These are phyloP conservation scores for Selenia dentaria DNA, from an alignment of 2,888 invertebrate species.

Conservation along the genomic window DNA sequence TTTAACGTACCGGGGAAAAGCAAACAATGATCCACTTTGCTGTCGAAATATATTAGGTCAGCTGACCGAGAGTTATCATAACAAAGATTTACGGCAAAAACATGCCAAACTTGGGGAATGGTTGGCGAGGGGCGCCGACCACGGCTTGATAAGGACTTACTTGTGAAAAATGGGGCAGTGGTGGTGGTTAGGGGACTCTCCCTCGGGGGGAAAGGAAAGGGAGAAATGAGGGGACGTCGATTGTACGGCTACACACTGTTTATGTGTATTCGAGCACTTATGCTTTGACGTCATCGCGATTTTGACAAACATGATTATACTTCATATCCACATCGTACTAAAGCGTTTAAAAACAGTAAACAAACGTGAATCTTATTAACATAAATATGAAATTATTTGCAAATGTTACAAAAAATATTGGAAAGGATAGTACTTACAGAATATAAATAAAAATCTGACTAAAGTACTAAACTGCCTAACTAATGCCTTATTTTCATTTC, in stretches of 20 bases:
- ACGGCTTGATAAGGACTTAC: constrained; percentile 59
- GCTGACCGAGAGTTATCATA: constrained; percentile 67
- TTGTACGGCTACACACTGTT: constrained; percentile 56
- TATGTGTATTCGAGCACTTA: constrained; percentile 67
- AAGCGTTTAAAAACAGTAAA: too few species aligned
- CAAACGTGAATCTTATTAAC: too few species aligned
- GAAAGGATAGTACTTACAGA: too few species aligned
- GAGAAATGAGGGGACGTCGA: constrained; percentile 37
- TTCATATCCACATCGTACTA: too few species aligned
- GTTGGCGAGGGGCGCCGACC: constrained; percentile 45
- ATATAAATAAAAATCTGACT: too few species aligned
- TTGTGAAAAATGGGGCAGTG: constrained; percentile 68
- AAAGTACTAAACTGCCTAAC: too few species aligned
- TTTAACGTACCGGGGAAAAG: constrained; percentile 9
- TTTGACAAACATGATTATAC: constrained; percentile 60
- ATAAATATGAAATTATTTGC: too few species aligned
- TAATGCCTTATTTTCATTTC: too few species aligned
- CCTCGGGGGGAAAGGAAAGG: constrained; percentile 11
- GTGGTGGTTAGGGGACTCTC: constrained; percentile 37
- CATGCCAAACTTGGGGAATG: constrained; percentile 55
- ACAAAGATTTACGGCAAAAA: constrained; percentile 60
- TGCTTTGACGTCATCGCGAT: constrained; percentile 71
- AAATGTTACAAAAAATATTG: too few species aligned
- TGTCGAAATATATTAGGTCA: constrained; percentile 45
- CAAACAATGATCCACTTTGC: constrained; percentile 28